Base-by-base conservation (phyloP, 2,113 vertebrate species). In the Oryzias celebensis region DNA sequence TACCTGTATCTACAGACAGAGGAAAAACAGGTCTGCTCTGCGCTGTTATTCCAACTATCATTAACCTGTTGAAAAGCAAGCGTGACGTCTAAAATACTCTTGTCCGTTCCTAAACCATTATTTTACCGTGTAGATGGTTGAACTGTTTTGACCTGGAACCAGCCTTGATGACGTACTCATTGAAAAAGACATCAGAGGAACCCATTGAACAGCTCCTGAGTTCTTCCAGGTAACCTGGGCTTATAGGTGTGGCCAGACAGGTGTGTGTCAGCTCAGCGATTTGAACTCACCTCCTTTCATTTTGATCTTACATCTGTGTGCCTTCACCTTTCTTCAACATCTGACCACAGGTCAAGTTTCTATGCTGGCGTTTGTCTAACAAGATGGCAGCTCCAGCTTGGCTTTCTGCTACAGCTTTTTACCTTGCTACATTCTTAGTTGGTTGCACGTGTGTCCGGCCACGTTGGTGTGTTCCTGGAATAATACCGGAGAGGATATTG, bases 171-270 rank as follows among this genome's bases (percentile, higher is more conserved):
- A 8, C 10, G 31, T 36, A 36, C 31, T 7, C 31, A 36, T 36
- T 36, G 12, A 36, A 36, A 36, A 36, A 12, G 36, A 28, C 5
- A 7, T 3, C 8, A 17, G 6, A 28, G 55, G 41, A 26, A 15
- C 41, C 18, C 46, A 67, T 71, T 62, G 20, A 18, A 28, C 43
- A 28, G 22, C 45, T 26, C 6, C 16, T 17, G 16, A n/a, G 2
- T 46, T 20, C 41, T 58, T 23, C 76, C 77, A 60, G 67, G 66
- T 65, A 76, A 74, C 64, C 36, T 22, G 26, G 76, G 56, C 4
- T 52, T 65, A 43, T 51, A 77, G 75, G 83, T 89, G 83, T 82
- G 75, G 77, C 80, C 71, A 65, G 20, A 71, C 86, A 83, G 86
- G 74, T 81, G 74, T 78, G 62, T 81, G 68, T 78, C 58, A 48